A percentile compares a stretch with the other conserved stretches of the same genome.
Evolutionary conservation across 2,888 invertebrate species (phyloP).

Genomic region (Nymphalis c-album): DNA sequence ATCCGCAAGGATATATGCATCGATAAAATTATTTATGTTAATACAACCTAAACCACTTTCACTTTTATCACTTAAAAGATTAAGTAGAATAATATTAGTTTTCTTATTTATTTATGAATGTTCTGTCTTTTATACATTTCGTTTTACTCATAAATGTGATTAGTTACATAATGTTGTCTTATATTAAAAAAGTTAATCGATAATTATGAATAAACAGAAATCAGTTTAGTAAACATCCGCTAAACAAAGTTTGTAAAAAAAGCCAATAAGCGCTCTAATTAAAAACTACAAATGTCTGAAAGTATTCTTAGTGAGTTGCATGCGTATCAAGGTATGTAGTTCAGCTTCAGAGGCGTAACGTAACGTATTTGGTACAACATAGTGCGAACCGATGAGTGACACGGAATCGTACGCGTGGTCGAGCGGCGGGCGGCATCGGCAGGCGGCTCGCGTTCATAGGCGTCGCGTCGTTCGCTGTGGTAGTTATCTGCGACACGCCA

Average conservation of each 20-base stretch:
- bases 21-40: background rate
- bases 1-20: conserved; percentile 3
- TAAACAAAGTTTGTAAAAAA: too few relatives aligned
- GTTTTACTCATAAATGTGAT: too few relatives aligned
- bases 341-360: conserved; percentile 4
- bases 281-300: background rate
- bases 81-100: background rate
- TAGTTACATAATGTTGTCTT: too few relatives aligned
- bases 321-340: conserved; percentile 9
- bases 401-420: conserved; percentile 20
- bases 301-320: background rate
- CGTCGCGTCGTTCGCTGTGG: conserved; percentile 32
- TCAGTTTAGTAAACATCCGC: too few relatives aligned
- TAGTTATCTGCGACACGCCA: conserved; percentile 37
- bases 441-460: conserved; percentile 27
- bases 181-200: too few relatives aligned
- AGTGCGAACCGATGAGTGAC: conserved; percentile 22
- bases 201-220: too few relatives aligned
- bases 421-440: conserved; percentile 6
- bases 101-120: background rate
- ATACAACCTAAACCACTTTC: background rate
- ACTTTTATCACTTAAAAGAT: background rate
- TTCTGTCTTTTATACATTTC: background rate
- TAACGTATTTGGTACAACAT: conserved; percentile 3
- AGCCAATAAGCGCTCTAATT: too few relatives aligned